phyloP scores from a whole-genome alignment of 2,113 vertebrate species.

The Podiceps cristatus region DNA sequence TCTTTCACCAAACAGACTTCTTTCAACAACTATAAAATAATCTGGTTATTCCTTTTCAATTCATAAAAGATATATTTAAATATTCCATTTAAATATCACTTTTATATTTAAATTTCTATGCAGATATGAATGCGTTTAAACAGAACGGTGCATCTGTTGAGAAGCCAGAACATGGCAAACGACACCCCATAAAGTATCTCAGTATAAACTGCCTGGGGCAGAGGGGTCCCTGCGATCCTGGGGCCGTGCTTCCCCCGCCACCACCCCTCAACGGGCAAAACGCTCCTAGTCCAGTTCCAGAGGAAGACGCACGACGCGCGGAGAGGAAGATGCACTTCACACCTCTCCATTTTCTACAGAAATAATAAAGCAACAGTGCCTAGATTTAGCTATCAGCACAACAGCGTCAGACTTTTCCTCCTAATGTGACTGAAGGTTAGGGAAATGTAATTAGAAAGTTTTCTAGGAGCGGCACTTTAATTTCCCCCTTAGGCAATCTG shows the following conservation, averaged over 20 bases:
- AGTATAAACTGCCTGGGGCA: fast-evolving
- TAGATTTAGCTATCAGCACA: background rate
- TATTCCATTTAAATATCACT: background rate
- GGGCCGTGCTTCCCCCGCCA: background rate
- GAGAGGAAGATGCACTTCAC: background rate
- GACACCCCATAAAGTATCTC: background rate
- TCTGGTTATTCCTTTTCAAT: background rate
- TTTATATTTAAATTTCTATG: background rate
- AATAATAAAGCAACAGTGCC: background rate
- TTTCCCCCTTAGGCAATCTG: slow-evolving; percentile 22
- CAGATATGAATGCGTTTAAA: background rate
- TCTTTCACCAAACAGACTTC: fast-evolving
- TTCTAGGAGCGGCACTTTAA: background rate
- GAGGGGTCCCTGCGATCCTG: background rate
- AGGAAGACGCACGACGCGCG: fast-evolving
- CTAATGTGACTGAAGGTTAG: background rate
- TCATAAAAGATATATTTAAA: background rate
- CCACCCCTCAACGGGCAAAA: background rate
- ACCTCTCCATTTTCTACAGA: fast-evolving
- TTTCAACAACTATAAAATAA: background rate
- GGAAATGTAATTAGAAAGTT: background rate
- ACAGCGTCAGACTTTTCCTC: background rate
- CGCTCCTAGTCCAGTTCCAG: background rate
- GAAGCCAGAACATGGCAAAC: background rate
- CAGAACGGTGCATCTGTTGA: background rate